Evolutionary conservation across 2,888 invertebrate species (phyloP).

Genomic region (Zhuqinia jingwanae): DNA sequence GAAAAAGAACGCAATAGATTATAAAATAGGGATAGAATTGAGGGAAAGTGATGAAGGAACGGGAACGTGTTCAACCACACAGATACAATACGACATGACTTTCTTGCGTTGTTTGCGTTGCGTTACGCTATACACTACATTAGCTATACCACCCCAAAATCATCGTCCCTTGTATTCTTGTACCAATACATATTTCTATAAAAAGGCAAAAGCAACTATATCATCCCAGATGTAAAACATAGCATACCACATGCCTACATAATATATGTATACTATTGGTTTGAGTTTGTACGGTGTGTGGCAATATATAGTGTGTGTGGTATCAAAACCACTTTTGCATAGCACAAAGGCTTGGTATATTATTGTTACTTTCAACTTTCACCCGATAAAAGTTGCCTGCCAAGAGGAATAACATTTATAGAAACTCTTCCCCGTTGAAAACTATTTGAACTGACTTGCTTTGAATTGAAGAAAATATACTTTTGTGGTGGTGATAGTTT

Average conservation of each 20-base stretch:
- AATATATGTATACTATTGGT: no score
- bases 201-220: neutral
- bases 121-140: neutral
- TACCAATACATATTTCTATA: slow-evolving; percentile 12
- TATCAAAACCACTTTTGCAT: neutral
- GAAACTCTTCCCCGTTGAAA: slow-evolving; percentile 46
- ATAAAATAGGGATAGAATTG: slow-evolving; percentile 66
- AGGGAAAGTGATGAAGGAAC: slow-evolving; percentile 41
- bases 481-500: neutral
- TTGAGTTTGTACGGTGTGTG: slow-evolving; percentile 6
- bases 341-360: slow-evolving; percentile 17
- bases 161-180: neutral
- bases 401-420: slow-evolving; percentile 64
- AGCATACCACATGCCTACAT: no score
- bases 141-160: neutral
- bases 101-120: no score
- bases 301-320: slow-evolving; percentile 3
- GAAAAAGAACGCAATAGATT: slow-evolving; percentile 69
- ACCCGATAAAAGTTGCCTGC: slow-evolving; percentile 67
- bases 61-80: slow-evolving; percentile 3
- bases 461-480: slow-evolving; percentile 6
- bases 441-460: slow-evolving; percentile 35
- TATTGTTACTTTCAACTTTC: slow-evolving; percentile 69
- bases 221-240: neutral
- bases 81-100: slow-evolving; percentile 12